phyloP scores from a whole-genome alignment of 1,140 invertebrate genomes.

The Gryllus bimaculatus region DNA sequence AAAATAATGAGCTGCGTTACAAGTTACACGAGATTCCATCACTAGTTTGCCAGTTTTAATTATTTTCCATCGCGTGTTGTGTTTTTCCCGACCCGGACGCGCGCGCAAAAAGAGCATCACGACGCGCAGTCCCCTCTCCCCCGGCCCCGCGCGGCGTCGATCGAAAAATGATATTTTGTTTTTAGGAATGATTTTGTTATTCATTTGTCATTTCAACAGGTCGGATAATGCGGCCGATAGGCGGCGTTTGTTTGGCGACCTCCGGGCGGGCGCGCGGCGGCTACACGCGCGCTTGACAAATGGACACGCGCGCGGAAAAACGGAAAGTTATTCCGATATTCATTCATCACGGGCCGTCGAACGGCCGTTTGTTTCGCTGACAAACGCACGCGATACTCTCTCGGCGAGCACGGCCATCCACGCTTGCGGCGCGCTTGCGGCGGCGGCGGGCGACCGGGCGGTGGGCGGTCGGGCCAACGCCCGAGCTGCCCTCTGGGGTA shows the following conservation, averaged over 20 bases:
- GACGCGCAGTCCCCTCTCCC: not conserved
- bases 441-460: not conserved
- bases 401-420: not conserved
- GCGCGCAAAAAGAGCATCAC: not conserved
- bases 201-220: conserved; percentile 4
- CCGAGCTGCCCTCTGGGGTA: not conserved
- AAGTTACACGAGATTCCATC: not conserved
- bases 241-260: not conserved
- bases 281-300: not conserved
- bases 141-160: no score
- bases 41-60: conserved; percentile 5
- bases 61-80: not conserved
- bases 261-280: not conserved
- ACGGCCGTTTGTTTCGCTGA: not conserved
- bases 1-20: not conserved
- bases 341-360: not conserved
- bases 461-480: not conserved
- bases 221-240: not conserved
- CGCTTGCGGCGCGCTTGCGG: no score
- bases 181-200: conserved; percentile 6
- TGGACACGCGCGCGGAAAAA: not conserved
- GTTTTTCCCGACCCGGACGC: not conserved
- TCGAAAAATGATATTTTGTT: not conserved
- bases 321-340: conserved; percentile 4
- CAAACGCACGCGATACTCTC: not conserved